These are phyloP conservation scores for Periophthalmus magnuspinnatus DNA, from an alignment of 2,797 vertebrate genomes.

Conservation along the genomic window DNA sequence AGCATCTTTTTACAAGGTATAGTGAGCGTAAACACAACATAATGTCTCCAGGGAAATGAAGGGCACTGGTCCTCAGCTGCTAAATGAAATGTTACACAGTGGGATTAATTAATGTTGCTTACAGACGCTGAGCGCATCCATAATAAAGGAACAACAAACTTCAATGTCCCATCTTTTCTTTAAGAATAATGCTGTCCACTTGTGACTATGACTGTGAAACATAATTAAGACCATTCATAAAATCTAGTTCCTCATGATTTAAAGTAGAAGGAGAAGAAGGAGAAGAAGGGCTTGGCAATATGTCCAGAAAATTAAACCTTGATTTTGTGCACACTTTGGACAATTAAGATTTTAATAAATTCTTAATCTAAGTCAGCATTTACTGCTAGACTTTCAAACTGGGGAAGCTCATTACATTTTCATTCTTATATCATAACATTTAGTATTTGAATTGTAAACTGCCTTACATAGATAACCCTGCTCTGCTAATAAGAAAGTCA, in stretches of 20 bases:
- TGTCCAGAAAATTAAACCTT: too few relatives aligned
- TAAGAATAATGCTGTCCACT: constrained; percentile 29
- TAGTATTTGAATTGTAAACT: too few relatives aligned
- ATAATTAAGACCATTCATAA: constrained; percentile 3
- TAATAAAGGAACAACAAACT: constrained; percentile 25
- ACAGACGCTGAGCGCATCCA: constrained; percentile 11
- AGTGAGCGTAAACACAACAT: constrained; percentile 27
- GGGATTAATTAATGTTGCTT: constrained; percentile 56
- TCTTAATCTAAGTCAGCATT: too few relatives aligned
- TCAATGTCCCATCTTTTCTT: background rate
- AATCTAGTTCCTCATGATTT: background rate
- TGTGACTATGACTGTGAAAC: constrained; percentile 47
- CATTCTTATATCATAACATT: too few relatives aligned
- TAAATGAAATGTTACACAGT: constrained; percentile 49
- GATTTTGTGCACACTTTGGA: too few relatives aligned
- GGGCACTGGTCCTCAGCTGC: constrained; percentile 35
- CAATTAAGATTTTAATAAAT: too few relatives aligned
- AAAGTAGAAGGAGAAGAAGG: background rate
- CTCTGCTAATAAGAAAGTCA: too few relatives aligned
- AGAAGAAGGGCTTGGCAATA: too few relatives aligned
- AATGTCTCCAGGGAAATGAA: constrained; percentile 41
- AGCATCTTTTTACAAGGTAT: constrained; percentile 3
- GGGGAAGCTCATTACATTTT: too few relatives aligned
- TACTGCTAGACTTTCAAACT: too few relatives aligned
- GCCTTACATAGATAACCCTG: too few relatives aligned